A percentile compares a stretch with the other conserved stretches of the same genome.
These are phyloP conservation scores for Gobio occitaniae DNA, from an alignment of 2,797 vertebrate genomes.

Conservation along the genomic window DNA sequence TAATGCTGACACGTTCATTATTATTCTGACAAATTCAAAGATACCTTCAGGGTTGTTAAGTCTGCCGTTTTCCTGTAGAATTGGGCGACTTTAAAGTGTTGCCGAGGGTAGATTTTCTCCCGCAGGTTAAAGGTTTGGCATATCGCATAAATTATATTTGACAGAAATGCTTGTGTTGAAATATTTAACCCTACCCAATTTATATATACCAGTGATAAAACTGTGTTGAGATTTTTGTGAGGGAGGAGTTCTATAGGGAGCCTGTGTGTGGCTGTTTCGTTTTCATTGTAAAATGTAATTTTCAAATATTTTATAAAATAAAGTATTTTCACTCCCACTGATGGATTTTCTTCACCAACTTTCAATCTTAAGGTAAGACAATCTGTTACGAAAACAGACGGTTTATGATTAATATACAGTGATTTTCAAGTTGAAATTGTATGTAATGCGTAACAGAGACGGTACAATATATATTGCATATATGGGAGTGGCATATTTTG, in stretches of 20 bases:
- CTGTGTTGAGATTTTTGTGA: neutral
- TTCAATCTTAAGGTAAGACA: neutral
- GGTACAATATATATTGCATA: neutral
- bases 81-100: neutral
- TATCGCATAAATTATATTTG: neutral
- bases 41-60: neutral
- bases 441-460: neutral
- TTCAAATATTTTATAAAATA: slow-evolving; percentile 2
- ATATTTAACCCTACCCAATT: neutral
- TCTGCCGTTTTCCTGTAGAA: neutral
- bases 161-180: neutral
- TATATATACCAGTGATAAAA: neutral
- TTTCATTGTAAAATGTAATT: slow-evolving; percentile 9
- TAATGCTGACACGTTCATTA: slow-evolving; percentile 2
- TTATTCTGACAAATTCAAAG: slow-evolving; percentile 12
- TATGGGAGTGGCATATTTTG: neutral
- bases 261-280: neutral
- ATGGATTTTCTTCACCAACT: too few relatives aligned
- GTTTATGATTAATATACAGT: neutral
- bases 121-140: slow-evolving; percentile 5
- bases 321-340: neutral
- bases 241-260: neutral
- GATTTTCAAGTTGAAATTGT: neutral
- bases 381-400: neutral
- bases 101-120: neutral